Percentiles rank a stretch among this genome's conserved stretches.
phyloP scores from a whole-genome alignment of 2,888 invertebrate species.

The Ormyrus rosae region DNA sequence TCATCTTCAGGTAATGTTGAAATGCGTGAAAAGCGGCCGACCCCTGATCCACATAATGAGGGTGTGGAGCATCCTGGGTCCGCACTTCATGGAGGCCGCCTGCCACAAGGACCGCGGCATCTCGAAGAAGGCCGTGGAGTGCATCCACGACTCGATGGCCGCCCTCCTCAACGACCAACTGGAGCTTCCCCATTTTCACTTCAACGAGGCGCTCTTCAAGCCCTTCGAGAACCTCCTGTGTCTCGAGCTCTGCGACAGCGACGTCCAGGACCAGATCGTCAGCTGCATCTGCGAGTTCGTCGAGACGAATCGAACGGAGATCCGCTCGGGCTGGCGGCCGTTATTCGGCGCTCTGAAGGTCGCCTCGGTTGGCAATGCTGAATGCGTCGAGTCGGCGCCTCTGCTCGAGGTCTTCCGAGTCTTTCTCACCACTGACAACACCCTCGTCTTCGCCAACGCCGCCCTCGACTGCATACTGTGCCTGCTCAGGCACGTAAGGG shows the following conservation, averaged over 20 bases:
- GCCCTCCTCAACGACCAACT: constrained; percentile 90
- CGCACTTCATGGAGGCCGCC: constrained; percentile 96
- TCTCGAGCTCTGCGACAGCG: constrained; percentile 93
- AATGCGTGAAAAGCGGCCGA: constrained; percentile 90
- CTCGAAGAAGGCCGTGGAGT: constrained; percentile 93
- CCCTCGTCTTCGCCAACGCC: constrained; percentile 94
- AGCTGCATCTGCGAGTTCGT: constrained; percentile 97
- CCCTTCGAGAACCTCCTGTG: constrained; percentile 96
- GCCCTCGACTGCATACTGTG: constrained; percentile 96
- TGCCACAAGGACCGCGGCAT: constrained; percentile 93
- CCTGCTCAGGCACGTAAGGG: constrained; percentile 87
- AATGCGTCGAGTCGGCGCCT: constrained; percentile 83
- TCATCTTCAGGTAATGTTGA: constrained; percentile 80
- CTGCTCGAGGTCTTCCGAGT: constrained; percentile 95
- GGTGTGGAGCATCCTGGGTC: constrained; percentile 93
- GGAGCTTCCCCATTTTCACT: constrained; percentile 95
- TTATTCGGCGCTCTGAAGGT: constrained; percentile 95
- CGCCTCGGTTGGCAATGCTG: constrained; percentile 81
- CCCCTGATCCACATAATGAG: constrained; percentile 94
- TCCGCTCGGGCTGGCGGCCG: constrained; percentile 97
- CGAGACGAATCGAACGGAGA: constrained; percentile 94
- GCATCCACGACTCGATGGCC: constrained; percentile 94
- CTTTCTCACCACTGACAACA: constrained; percentile 94
- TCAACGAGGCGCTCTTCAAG: constrained; percentile 95
- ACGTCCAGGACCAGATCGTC: constrained; percentile 94